These are phyloP conservation scores for Sceloporus undulatus DNA, from an alignment of 2,113 vertebrate species.

Conservation along the genomic window DNA sequence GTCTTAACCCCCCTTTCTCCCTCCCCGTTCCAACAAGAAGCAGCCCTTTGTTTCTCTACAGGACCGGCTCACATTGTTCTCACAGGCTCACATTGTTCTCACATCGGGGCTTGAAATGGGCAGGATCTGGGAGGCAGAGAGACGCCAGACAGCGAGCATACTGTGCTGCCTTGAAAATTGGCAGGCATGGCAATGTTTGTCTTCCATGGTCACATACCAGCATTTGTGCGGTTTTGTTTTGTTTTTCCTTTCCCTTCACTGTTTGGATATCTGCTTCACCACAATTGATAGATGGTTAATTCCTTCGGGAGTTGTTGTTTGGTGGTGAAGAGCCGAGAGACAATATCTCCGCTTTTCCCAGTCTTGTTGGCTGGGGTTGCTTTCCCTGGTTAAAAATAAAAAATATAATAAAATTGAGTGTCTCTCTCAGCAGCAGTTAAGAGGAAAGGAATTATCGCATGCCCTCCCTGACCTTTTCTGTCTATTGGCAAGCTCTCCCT, in stretches of 20 bases:
- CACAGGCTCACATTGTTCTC: conserved; percentile 8
- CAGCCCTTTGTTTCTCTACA: not conserved
- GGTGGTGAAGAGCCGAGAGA: not conserved
- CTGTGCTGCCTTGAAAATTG: rapidly evolving
- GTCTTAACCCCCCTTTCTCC: too few relatives aligned
- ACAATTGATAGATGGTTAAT: not conserved
- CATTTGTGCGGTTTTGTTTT: rapidly evolving
- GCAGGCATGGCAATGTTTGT: not conserved
- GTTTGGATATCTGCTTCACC: conserved; percentile 11
- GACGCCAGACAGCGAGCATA: rapidly evolving
- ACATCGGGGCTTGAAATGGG: not conserved
- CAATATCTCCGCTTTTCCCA: not conserved
- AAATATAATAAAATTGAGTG: rapidly evolving
- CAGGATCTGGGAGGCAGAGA: not conserved
- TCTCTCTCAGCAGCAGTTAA: not conserved
- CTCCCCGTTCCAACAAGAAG: not conserved
- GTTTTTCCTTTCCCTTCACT: not conserved
- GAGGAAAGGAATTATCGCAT: not conserved
- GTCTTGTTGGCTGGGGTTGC: not conserved
- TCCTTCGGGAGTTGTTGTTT: not conserved
- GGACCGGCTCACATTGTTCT: not conserved
- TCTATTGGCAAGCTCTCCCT: rapidly evolving
- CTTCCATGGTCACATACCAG: not conserved
- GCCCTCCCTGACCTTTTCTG: not conserved
- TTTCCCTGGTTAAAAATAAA: not conserved